Conservation (phyloP, 2,888 invertebrate genomes). For the Leptinotarsa haldemani region DNA sequence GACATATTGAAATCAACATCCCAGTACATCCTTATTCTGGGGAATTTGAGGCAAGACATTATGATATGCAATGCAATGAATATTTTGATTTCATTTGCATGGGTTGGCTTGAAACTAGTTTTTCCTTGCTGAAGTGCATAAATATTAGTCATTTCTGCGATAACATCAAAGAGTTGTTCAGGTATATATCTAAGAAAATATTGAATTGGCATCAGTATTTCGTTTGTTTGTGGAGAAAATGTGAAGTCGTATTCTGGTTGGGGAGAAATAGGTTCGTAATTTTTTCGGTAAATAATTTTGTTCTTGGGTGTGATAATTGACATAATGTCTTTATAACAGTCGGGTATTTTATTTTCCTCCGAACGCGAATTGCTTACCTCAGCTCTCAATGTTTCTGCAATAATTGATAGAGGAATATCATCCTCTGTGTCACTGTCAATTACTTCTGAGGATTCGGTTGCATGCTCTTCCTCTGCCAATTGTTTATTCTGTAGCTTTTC, state of each 20-base stretch:
- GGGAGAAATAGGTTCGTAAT: too few species aligned
- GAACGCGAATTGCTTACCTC: too few species aligned
- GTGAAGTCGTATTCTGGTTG: not conserved
- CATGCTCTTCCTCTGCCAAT: too few species aligned
- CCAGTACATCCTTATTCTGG: slow-evolving; percentile 8
- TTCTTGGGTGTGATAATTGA: not conserved
- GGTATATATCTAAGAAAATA: slow-evolving; percentile 12
- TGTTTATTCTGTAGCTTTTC: too few species aligned
- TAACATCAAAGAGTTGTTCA: slow-evolving; percentile 10
- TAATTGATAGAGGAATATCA: too few species aligned
- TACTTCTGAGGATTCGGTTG: too few species aligned
- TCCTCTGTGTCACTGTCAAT: too few species aligned
- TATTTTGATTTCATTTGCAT: slow-evolving; percentile 5
- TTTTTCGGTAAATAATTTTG: too few species aligned
- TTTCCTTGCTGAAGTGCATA: slow-evolving; percentile 10
- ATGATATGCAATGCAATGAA: not conserved
- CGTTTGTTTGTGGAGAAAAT: not conserved
- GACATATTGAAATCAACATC: not conserved
- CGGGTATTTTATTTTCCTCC: slow-evolving; percentile 9
- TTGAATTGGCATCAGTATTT: slow-evolving; percentile 1
- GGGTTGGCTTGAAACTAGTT: slow-evolving; percentile 5
- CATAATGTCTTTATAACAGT: slow-evolving; percentile 4
- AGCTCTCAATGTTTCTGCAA: too few species aligned
- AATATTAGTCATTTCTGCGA: slow-evolving; percentile 7
- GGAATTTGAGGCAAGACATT: not conserved